Conservation (phyloP, 1,140 invertebrate genomes). For the Araneus ventricosus region DNA sequence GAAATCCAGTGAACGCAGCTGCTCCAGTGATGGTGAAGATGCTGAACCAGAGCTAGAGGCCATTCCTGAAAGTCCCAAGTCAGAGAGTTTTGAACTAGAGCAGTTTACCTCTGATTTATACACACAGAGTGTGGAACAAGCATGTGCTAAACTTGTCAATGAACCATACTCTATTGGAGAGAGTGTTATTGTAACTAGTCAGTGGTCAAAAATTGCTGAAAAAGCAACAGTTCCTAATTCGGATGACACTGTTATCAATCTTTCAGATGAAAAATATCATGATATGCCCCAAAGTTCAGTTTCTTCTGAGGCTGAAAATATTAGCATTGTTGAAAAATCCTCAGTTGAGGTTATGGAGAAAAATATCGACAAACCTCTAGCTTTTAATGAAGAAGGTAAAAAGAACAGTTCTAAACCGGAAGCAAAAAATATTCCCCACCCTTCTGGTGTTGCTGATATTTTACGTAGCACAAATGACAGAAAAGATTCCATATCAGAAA, state of each 20-base stretch:
- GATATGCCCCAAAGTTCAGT: slow-evolving; percentile 54
- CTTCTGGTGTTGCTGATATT: neutral
- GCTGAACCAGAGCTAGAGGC: slow-evolving; percentile 92
- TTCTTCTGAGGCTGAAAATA: slow-evolving; percentile 57
- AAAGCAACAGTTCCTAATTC: neutral
- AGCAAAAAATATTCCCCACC: neutral
- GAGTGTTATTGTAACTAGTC: slow-evolving; percentile 41
- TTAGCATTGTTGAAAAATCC: slow-evolving; percentile 68
- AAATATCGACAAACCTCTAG: slow-evolving; percentile 17
- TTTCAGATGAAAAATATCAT: slow-evolving; percentile 20
- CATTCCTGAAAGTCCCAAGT: slow-evolving; percentile 92
- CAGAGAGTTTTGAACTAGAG: slow-evolving; percentile 88
- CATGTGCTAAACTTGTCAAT: slow-evolving; percentile 58
- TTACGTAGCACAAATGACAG: neutral
- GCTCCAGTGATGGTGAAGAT: slow-evolving; percentile 86
- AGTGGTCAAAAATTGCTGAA: slow-evolving; percentile 47
- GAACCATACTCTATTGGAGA: slow-evolving; percentile 29
- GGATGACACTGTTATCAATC: neutral
- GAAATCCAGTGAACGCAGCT: slow-evolving; percentile 68
- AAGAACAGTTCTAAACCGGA: neutral
- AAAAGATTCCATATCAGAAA: neutral
- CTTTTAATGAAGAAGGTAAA: neutral
- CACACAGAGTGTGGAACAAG: slow-evolving; percentile 54
- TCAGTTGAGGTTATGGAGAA: slow-evolving; percentile 73
- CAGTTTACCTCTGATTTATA: slow-evolving; percentile 78